Evolutionary conservation across 2,888 invertebrate species (phyloP).

Genomic region (Perithous albicinctus): DNA sequence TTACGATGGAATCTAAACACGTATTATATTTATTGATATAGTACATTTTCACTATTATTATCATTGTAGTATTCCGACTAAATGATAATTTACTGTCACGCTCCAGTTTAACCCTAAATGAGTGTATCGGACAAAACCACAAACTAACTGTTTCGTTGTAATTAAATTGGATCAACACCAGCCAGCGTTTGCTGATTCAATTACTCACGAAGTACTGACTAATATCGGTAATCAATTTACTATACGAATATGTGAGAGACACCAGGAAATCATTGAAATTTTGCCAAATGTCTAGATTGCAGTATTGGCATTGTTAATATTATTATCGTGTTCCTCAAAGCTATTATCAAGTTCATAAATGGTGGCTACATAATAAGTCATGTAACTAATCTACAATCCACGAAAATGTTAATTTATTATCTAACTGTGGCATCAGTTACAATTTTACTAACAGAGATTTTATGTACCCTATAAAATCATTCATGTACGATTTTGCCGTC

Average conservation of each 20-base stretch:
- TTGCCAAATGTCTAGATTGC: background rate
- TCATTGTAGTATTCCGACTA: too few relatives aligned
- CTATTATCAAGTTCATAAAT: background rate
- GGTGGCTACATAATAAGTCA: background rate
- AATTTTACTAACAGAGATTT: background rate
- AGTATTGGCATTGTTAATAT: background rate
- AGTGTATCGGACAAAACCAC: too few relatives aligned
- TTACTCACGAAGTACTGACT: background rate
- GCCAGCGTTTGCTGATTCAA: background rate
- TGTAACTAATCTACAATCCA: background rate
- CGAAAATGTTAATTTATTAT: background rate
- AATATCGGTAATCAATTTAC: background rate
- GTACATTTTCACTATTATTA: too few relatives aligned
- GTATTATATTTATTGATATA: too few relatives aligned
- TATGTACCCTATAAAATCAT: background rate
- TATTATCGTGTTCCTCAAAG: background rate
- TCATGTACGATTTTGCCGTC: background rate
- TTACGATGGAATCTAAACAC: too few relatives aligned
- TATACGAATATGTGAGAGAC: background rate
- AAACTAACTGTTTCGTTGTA: background rate
- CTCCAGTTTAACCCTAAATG: background rate
- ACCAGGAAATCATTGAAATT: background rate
- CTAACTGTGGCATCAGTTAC: too few relatives aligned
- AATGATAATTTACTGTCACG: background rate
- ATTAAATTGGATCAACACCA: background rate